Evolutionary conservation across 2,113 vertebrate genomes (phyloP).

Genomic region (Dermatemys mawii): DNA sequence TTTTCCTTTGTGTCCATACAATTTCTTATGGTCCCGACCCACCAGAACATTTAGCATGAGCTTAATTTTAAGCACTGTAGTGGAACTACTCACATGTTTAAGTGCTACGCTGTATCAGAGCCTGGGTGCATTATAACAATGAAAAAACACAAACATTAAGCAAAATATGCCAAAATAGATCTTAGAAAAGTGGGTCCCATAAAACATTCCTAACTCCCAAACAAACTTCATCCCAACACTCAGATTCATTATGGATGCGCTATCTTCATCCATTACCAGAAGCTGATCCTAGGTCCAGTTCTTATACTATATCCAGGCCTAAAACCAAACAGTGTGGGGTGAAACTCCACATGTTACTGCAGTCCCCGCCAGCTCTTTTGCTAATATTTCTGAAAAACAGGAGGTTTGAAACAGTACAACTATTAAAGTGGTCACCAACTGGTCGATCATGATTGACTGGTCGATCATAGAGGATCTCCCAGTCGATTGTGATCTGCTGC

Average conservation of each 20-base stretch:
- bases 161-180: constrained; percentile 7
- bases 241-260: background rate
- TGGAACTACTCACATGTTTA: background rate
- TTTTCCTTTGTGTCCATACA: background rate
- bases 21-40: background rate
- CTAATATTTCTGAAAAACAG: background rate
- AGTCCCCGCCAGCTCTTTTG: background rate
- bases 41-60: background rate
- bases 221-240: background rate
- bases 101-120: background rate
- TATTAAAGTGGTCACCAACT: background rate
- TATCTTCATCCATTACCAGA: background rate
- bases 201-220: background rate
- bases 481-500: too few relatives aligned
- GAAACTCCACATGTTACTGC: background rate
- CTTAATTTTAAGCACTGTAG: background rate
- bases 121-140: background rate
- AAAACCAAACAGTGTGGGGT: background rate
- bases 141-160: background rate
- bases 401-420: background rate
- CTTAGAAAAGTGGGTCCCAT: background rate
- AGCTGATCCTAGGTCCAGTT: background rate
- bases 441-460: too few relatives aligned
- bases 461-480: too few relatives aligned
- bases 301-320: background rate